Base-by-base conservation (phyloP, 2,888 invertebrate genomes). In the Cosmopolites sordidus region DNA sequence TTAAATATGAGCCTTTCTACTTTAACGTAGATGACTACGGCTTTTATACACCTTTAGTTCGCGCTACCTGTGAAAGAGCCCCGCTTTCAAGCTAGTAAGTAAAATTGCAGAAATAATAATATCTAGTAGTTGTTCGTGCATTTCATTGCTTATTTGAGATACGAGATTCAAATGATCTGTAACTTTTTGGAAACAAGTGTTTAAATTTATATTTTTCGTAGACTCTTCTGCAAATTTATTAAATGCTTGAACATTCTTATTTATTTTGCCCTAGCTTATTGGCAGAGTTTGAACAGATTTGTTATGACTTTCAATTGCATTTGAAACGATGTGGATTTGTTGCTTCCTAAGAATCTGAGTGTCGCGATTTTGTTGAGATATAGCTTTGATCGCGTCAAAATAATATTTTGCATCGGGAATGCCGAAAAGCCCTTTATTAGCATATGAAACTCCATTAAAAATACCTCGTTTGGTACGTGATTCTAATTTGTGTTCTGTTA, bases 291-390 rank as follows among this genome's bases (percentile, higher is more conserved):
- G 16, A 15, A 57, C 42, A 2, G 61, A 58, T 15, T 54, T 39
- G 46, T 64, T 63, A 54, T 61, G 62, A 43, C 59, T 56, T 2
- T 27, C n/a, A 22, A 64, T 61, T 6, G 62, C 54, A 8, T 55
- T 55, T 1, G 62, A 60, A n/a, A 63, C 55, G 6, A 64, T 54
- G 9, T 27, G 51, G 12, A 64, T 48, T 56, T 62, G 60, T 54
- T 59, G 56, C 54, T 62, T 58, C 53, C 62, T 54, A 2, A 60
- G 39, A 15, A 40, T 45, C 38, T 59, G 57, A 0, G 46, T 54
- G 8, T 54, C 43, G 15, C 41, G 16, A 30, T 49, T 49, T 42
- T 49, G 42, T 37, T 41, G 18, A 3, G 43, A 11, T 1, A 54
- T 18, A 15, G 18, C n/a, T 12, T 45, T 12, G 9, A 54, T 50